Evolutionary conservation across 2,113 vertebrate species (phyloP).

Genomic region (Chrysemys picta): DNA sequence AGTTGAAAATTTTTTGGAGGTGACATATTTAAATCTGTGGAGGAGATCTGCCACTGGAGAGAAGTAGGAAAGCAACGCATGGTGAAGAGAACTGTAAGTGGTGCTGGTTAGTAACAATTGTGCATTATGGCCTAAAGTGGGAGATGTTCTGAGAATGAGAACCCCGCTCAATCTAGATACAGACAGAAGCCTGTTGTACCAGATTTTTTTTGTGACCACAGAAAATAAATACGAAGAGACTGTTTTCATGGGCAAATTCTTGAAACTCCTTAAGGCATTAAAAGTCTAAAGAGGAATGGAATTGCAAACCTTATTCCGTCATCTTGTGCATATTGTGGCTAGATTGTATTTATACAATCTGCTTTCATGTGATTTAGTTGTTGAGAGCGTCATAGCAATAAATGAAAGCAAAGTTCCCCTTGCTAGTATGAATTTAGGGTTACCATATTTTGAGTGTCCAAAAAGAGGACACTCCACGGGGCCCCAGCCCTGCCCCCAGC

Average conservation of each 20-base stretch:
- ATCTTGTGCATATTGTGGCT: accelerated
- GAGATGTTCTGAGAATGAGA: background rate
- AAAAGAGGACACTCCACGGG: no score
- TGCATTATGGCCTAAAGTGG: background rate
- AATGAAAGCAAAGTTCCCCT: background rate
- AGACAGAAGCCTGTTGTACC: background rate
- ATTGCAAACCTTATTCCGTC: background rate
- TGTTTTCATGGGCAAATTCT: background rate
- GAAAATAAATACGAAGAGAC: background rate
- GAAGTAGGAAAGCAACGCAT: background rate
- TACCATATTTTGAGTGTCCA: no score
- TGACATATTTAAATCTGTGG: background rate
- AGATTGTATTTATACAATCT: background rate
- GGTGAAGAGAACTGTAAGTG: background rate
- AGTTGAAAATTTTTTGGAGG: background rate
- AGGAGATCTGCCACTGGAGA: background rate
- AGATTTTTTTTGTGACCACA: background rate
- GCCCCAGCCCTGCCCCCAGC: no score
- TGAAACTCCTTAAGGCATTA: background rate
- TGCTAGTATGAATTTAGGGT: background rate
- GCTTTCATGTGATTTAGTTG: background rate
- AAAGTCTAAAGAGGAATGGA: background rate
- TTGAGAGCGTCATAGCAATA: background rate
- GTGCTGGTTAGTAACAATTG: background rate
- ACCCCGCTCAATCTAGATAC: background rate